Conservation (phyloP, 2,797 vertebrate species). For the Coilia nasus region DNA sequence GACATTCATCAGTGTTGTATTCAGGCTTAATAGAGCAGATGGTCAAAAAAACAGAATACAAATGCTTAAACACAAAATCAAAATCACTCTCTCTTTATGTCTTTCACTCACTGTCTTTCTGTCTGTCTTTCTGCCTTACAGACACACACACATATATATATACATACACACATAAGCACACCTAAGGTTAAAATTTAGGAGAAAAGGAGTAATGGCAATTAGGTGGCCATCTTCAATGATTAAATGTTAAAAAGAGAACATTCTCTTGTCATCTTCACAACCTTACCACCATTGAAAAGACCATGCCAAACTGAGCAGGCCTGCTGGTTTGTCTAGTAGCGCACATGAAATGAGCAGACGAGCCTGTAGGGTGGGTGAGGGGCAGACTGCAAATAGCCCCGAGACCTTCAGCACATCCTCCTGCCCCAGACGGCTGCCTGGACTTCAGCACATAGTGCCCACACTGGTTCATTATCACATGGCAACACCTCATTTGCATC, state of each 20-base stretch:
- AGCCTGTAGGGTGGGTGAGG: not conserved
- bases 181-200: not conserved
- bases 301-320: slow-evolving; percentile 31
- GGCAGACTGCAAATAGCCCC: not conserved
- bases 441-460: slow-evolving; percentile 44
- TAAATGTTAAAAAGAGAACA: not conserved
- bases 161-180: not conserved
- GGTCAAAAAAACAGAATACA: not conserved
- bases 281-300: slow-evolving; percentile 35
- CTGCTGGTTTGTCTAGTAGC: slow-evolving; percentile 24
- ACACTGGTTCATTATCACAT: slow-evolving; percentile 40
- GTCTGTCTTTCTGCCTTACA: no score
- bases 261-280: slow-evolving; percentile 18
- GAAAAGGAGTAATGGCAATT: slow-evolving; percentile 25
- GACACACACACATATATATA: not conserved
- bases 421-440: slow-evolving; percentile 28
- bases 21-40: not conserved
- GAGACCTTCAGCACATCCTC: not conserved
- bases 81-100: not conserved
- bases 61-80: not conserved
- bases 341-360: slow-evolving; percentile 2
- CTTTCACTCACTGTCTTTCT: no score
- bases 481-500: slow-evolving; percentile 48
- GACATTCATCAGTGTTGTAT: not conserved
- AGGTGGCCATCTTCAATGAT: slow-evolving; percentile 19